phyloP scores from a whole-genome alignment of 2,797 vertebrate species.

The Lepus oiostolus region DNA sequence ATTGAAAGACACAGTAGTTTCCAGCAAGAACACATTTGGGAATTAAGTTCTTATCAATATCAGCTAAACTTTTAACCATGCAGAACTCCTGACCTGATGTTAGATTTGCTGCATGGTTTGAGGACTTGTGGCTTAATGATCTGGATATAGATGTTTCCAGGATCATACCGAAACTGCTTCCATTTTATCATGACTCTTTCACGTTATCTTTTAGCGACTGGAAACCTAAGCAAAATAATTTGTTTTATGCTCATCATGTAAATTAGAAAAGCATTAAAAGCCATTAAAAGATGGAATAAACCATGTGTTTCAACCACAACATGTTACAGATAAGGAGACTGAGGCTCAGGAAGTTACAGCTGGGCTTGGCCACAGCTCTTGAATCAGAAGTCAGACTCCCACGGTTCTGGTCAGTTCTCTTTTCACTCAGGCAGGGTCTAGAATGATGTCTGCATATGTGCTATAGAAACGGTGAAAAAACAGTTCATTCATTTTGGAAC shows the following conservation, averaged over 20 bases:
- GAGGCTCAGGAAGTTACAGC: too few relatives aligned
- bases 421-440: neutral
- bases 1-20: neutral
- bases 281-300: neutral
- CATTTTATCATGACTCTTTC: neutral
- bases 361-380: too few relatives aligned
- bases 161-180: neutral
- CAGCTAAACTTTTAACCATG: neutral
- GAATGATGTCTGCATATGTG: neutral
- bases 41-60: neutral
- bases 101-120: neutral
- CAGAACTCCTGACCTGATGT: neutral
- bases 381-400: neutral
- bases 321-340: neutral
- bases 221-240: slow-evolving; percentile 4
- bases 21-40: neutral
- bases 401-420: neutral
- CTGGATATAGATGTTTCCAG: neutral
- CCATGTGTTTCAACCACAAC: neutral
- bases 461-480: neutral
- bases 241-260: neutral
- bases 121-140: neutral
- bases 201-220: neutral
- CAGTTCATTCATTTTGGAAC: slow-evolving; percentile 32
- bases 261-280: slow-evolving; percentile 25